Evolutionary conservation across 2,113 vertebrate species (phyloP).

Genomic region (Callospermophilus lateralis): DNA sequence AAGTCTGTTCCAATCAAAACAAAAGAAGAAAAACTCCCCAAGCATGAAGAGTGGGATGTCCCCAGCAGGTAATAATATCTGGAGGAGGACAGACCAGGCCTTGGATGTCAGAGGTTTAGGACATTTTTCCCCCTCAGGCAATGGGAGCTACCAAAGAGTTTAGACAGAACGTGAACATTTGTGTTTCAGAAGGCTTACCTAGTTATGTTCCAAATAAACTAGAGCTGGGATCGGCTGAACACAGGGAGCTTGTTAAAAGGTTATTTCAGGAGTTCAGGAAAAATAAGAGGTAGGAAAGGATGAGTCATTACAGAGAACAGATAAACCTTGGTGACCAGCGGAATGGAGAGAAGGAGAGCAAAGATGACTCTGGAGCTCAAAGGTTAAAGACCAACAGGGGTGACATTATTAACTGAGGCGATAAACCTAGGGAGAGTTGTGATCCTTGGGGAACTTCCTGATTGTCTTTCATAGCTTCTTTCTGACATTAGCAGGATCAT

Average conservation of each 20-base stretch:
- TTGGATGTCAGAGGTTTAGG: neutral
- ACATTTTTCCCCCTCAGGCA: neutral
- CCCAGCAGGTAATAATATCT: neutral
- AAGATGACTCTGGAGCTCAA: neutral
- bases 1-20: neutral
- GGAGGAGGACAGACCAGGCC: neutral
- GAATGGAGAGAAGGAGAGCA: constrained; percentile 33
- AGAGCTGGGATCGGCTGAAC: neutral
- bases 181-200: constrained; percentile 18
- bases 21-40: neutral
- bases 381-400: neutral
- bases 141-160: neutral
- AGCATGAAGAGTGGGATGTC: neutral
- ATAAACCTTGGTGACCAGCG: neutral
- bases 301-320: constrained; percentile 26
- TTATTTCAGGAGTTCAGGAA: constrained; percentile 4
- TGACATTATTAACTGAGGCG: constrained; percentile 28
- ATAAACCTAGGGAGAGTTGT: neutral
- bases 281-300: constrained; percentile 52
- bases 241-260: neutral
- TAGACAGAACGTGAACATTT: neutral
- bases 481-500: constrained; percentile 17
- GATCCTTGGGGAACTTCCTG: neutral
- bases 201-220: constrained; percentile 10
- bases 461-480: neutral